Base-by-base conservation (phyloP, 2,113 vertebrate genomes). In the Caranx melampygus region DNA sequence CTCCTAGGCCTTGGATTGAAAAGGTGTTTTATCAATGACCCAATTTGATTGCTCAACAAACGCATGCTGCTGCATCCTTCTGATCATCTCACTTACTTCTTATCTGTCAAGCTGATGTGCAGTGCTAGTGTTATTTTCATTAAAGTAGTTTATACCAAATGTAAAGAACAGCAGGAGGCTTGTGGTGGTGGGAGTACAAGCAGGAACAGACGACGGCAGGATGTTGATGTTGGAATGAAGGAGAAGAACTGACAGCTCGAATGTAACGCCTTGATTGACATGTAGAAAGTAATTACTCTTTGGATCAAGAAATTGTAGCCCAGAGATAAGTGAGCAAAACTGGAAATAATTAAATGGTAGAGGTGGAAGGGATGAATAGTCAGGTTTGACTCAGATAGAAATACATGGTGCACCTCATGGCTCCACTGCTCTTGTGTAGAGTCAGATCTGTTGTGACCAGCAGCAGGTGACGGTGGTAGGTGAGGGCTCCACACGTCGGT, bases 41-140 rank as follows among this genome's bases (percentile, higher is more conserved):
- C 8, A 34, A 33, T 69, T 69, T 54, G 57, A 40, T 40, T 18
- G 3, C 1, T 18, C 18, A 61, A 6, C 34, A 64, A 68, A 74
- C 69, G 13, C 4, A 10, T 47, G 31, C 55, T 40, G 5, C 6
- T 18, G 47, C 26, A 69, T 63, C 37, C n/a, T 63, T 44, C 13
- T 44, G 35, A 54, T 72, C 20, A 75, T 55, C 18, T 45, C 13
- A 54, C 5, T 33, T 33, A 55, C 26, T 72, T 9, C 14, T 33
- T 12, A 66, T 67, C 63, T 63, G 60, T 77, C 44, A 82, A 66
- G 8, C 4, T 55, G 74, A 77, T 57, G 67, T 66, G 40, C 13
- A 1, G 2, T 47, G 31, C 18, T 12, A 40, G 3, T 60, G 18
- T 14, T 35, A 45, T 49, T 45, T 45, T 45, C 26, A 59, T 58